Evolutionary conservation across 2,797 vertebrate genomes (phyloP), one percentile per base, ranked within the genome.

Genomic region (Melanogrammus aeglefinus): DNA sequence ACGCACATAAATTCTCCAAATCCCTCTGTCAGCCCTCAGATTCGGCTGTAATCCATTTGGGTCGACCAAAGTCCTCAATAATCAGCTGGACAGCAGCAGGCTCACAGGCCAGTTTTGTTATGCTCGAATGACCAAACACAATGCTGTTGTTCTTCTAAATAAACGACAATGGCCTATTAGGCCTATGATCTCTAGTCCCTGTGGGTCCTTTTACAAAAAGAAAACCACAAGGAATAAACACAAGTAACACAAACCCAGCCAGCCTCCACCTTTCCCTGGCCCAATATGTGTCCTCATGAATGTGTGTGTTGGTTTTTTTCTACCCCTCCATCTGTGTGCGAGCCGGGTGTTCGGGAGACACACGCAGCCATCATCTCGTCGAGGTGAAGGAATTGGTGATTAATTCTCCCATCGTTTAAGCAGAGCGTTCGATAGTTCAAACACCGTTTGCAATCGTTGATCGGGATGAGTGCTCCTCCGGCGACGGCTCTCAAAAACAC

Each of bases 31-130:
- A 90, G 84, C 84, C 57, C 82, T 86, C 78, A 83, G 89, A 92
- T 87, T 88, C 86, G 81, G 77, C 82, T 78, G 70, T 92, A 92
- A 93, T 94, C 92, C 91, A 90, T 90, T 76, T 85, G 89, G 83
- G 90, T 86, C 44, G 86, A 88, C 86, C 86, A 85, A 89, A 91
- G 88, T 91, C 88, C 86, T 89, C 87, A 83, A 84, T 93, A 93
- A 93, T 93, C 88, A 92, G 90, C 90, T 90, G 87, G 78, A 79
- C 78, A 76, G 86, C 86, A 84, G 80, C 79, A 78, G 24, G 80
- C 75, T 80, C 76, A 63, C 80, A 82, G 81, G 78, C 87, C 89
- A 89, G 86, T 89, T 90, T 89, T 89, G 88, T 85, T 79, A 90
- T 70, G 84, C 88, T 88, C 79, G 76, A 78, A 88, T 83, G 88